Evolutionary conservation across 2,113 vertebrate species (phyloP), one percentile per base, ranked within the genome.

Genomic region (Pavo muticus): DNA sequence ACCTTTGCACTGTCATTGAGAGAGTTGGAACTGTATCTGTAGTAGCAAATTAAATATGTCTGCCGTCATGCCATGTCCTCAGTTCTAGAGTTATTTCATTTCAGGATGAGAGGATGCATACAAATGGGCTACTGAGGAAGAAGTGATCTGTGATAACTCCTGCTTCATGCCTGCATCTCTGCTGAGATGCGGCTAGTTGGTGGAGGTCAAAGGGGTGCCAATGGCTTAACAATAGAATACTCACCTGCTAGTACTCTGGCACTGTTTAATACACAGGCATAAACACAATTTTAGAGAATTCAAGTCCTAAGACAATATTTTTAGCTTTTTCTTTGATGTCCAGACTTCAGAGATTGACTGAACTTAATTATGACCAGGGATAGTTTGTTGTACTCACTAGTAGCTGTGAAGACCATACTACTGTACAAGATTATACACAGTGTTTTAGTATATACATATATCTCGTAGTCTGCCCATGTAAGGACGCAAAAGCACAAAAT

Each of bases 281-380:
- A n/a, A 61, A 29, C 15, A 27, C 17, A 45, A 3, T 15, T 56
- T 30, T n/a, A 45, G 67, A 64, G 52, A 83, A 40, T 3, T 83
- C 32, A 3, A 7, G 17, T 56, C 13, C 29, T 64, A 30, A 48
- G 23, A n/a, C 8, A 11, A 11, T 1, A 1, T n/a, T 20, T 10
- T 32, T 54, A 11, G 24, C 29, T n/a, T 2, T 35, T 90, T 75
- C 48, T 63, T n/a, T 39, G 23, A 16, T 57, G 16, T 32, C 5
- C 21, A 88, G 21, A 1, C 39, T 8, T 19, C 47, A 70, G 47
- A 39, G 19, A 57, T 25, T 16, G 27, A 70, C 70, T 67, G 56
- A 84, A 61, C 7, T 30, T 23, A 15, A 21, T 20, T 77, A 19
- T 57, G 37, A 47, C 23, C 10, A 11, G 2, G 4, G 10, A 5